Evolutionary conservation across 2,888 invertebrate species (phyloP).

Genomic region (Scaptomyza flava): DNA sequence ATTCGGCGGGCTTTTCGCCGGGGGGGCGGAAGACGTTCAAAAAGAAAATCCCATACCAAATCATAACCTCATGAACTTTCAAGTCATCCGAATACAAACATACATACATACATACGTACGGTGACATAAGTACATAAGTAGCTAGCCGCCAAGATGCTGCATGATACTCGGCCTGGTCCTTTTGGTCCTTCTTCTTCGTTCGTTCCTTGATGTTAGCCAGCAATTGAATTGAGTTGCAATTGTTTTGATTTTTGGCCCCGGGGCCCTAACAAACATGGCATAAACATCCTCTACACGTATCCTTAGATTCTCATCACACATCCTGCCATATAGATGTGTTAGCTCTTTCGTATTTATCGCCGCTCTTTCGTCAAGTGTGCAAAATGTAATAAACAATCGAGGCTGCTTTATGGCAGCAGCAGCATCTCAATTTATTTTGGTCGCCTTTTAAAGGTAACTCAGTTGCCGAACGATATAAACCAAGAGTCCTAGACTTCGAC

Average conservation of each 20-base stretch:
- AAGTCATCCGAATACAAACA: slow-evolving; percentile 24
- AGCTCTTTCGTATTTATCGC: slow-evolving; percentile 59
- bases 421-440: slow-evolving; percentile 70
- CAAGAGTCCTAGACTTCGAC: neutral
- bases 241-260: slow-evolving; percentile 74
- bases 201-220: slow-evolving; percentile 26
- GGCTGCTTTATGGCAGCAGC: slow-evolving; percentile 70
- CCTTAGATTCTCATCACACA: slow-evolving; percentile 21
- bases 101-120: neutral
- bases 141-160: slow-evolving; percentile 21
- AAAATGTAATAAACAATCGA: slow-evolving; percentile 78
- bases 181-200: slow-evolving; percentile 9
- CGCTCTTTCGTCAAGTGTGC: slow-evolving; percentile 69
- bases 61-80: slow-evolving; percentile 76
- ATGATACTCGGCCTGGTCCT: slow-evolving; percentile 20
- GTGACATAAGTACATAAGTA: neutral
- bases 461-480: neutral
- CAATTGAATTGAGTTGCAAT: slow-evolving; percentile 77
- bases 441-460: slow-evolving; percentile 66
- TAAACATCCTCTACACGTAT: slow-evolving; percentile 7
- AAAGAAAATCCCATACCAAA: slow-evolving; percentile 38
- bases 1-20: slow-evolving; percentile 67
- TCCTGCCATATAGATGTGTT: slow-evolving; percentile 16
- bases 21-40: slow-evolving; percentile 20
- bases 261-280: slow-evolving; percentile 41